phyloP scores from a whole-genome alignment of 2,888 invertebrate species.

The Cyaniris semiargus region DNA sequence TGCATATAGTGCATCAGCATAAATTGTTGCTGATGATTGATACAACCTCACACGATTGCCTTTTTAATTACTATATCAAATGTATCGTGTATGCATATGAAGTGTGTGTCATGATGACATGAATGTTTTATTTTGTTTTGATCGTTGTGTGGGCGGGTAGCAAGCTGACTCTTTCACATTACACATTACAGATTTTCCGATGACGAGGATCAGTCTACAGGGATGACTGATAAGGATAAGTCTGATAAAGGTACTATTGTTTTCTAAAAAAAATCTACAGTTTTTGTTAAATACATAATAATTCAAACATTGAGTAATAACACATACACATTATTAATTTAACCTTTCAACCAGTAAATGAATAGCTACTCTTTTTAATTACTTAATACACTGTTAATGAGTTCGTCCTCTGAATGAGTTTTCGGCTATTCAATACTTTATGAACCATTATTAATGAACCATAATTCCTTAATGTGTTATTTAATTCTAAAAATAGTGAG shows the following conservation, averaged over 20 bases:
- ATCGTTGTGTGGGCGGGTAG: not conserved
- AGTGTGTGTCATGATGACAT: not conserved
- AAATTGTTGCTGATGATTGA: not conserved
- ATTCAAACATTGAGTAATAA: no score
- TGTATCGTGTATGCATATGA: slow-evolving; percentile 16
- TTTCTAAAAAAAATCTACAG: not conserved
- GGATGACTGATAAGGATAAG: slow-evolving; percentile 77
- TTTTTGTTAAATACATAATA: no score
- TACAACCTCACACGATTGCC: slow-evolving; percentile 8
- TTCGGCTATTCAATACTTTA: not conserved
- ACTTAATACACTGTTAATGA: not conserved
- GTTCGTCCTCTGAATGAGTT: not conserved
- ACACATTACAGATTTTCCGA: slow-evolving; percentile 66
- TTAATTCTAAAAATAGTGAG: not conserved
- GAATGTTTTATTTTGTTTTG: not conserved
- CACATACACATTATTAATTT: no score
- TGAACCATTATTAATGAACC: no score
- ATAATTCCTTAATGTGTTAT: not conserved
- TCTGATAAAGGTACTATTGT: slow-evolving; percentile 60
- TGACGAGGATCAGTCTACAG: slow-evolving; percentile 76
- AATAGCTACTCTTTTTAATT: not conserved
- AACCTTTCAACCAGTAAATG: no score
- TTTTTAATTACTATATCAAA: slow-evolving; percentile 8
- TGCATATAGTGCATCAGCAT: not conserved
- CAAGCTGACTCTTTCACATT: slow-evolving; percentile 13